Evolutionary conservation across 2,113 vertebrate genomes (phyloP), one percentile per base, ranked within the genome.

Genomic region (Cynocephalus volans): DNA sequence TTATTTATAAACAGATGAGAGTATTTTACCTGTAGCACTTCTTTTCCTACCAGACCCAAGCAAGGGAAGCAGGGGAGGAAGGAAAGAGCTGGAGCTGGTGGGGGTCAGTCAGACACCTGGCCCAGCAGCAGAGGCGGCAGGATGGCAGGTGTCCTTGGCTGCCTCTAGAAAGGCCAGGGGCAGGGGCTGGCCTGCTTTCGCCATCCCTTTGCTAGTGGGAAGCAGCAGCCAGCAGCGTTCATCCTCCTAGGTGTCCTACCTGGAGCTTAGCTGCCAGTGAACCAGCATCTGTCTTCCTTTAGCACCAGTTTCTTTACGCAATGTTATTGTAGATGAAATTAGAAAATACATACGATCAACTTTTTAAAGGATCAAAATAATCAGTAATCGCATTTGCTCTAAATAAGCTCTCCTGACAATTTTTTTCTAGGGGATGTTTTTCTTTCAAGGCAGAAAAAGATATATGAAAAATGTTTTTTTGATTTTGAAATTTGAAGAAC

Each of bases 371-470:
- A 41, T 82, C 54, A 65, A 65, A 77, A 58, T 31, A 72, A 82
- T 58, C 58, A 17, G 31, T 67, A 77, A 83, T 62, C 8, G 10
- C 17, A 23, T 45, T 90, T n/a, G 17, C 41, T 21, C 2, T 48
- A 67, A 60, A 64, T n/a, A 73, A 83, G 13, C 11, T 23, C 36
- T 79, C 33, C 54, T 31, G 72, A 52, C 14, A 3, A 21, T n/a
- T 58, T 89, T 50, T 48, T 52, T 52, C 18, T 54, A 41, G 28
- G 77, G 60, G 28, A 28, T 36, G 54, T 56, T 91, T 86, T 80
- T 93, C 56, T 93, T 95, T 85, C 36, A 75, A 95, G 13, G 36
- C 28, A 62, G 69, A 67, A 54, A 84, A 54, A 87, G 19, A 33
- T n/a, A n/a, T 21, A 23, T 6, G 12, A 33, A 65, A 70, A 60